Conservation (phyloP, 2,113 vertebrate genomes). For the Pseudorectes ferrugineus region DNA sequence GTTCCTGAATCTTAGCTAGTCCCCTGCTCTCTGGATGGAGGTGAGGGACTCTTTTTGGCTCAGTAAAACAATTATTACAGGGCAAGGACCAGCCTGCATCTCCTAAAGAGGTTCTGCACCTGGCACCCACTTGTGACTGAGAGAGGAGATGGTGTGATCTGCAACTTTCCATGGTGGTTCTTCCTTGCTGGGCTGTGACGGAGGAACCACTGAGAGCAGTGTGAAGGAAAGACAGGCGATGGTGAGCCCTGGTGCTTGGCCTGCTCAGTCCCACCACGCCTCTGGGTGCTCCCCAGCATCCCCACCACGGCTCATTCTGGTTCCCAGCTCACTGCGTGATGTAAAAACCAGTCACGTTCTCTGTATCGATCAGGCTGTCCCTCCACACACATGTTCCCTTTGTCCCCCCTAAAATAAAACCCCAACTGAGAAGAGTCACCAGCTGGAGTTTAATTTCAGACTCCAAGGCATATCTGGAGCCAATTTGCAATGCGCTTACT, state of each 20-base stretch:
- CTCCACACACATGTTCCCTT: neutral
- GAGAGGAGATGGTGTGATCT: neutral
- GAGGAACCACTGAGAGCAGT: neutral
- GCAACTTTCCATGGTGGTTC: neutral
- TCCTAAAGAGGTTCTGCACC: neutral
- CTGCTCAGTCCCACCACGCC: neutral
- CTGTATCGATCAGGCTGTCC: neutral
- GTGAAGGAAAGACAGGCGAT: neutral
- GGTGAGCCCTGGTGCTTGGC: neutral
- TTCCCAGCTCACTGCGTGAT: rapidly evolving
- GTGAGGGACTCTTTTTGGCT: neutral
- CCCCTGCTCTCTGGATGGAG: neutral
- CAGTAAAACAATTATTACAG: neutral
- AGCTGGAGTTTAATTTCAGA: slow-evolving; percentile 53
- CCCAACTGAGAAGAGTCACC: slow-evolving; percentile 8
- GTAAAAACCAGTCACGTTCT: neutral
- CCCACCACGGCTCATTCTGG: rapidly evolving
- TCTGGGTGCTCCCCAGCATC: neutral
- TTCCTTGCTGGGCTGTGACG: neutral
- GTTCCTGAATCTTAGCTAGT: neutral
- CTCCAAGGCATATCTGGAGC: slow-evolving; percentile 39
- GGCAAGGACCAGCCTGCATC: neutral
- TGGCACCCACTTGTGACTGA: neutral
- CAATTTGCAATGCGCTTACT: slow-evolving; percentile 56
- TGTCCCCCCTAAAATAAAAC: neutral